Conservation (phyloP, 1,140 invertebrate genomes). For the Drosophila murphyi region DNA sequence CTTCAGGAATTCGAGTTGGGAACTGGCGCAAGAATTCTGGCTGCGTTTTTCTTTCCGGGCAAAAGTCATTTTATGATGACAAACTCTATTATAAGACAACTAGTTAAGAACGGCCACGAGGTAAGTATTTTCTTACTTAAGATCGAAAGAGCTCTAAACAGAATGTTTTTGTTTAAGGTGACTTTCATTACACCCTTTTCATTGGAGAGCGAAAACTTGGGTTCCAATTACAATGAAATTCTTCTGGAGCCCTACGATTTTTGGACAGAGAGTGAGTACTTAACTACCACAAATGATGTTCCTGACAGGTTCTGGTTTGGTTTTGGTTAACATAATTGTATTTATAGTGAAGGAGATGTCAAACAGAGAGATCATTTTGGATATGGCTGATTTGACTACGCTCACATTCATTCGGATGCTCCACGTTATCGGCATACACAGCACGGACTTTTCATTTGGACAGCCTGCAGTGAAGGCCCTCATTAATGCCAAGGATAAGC, state of each 20-base stretch:
- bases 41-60: conserved; percentile 69
- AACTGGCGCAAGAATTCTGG: conserved; percentile 53
- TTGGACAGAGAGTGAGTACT: conserved; percentile 54
- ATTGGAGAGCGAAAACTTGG: conserved; percentile 60
- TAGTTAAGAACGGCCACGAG: conserved; percentile 67
- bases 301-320: too few relatives aligned
- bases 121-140: conserved; percentile 10
- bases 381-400: conserved; percentile 50
- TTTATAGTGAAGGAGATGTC: conserved; percentile 36
- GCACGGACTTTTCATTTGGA: conserved; percentile 76
- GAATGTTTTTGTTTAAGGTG: conserved; percentile 31
- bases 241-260: conserved; percentile 59
- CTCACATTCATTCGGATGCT: conserved; percentile 23
- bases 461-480: conserved; percentile 76
- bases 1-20: conserved; percentile 47
- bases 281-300: not conserved
- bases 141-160: too few relatives aligned
- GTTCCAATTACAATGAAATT: conserved; percentile 69
- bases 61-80: conserved; percentile 82
- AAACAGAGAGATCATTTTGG: conserved; percentile 33
- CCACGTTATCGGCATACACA: conserved; percentile 47
- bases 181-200: conserved; percentile 71
- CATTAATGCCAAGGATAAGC: conserved; percentile 70
- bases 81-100: conserved; percentile 60
- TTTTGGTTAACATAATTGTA: not conserved